Conservation (phyloP, 35 echinoderm and acorn worm genomes). For the Strongylocentrotus purpuratus region DNA sequence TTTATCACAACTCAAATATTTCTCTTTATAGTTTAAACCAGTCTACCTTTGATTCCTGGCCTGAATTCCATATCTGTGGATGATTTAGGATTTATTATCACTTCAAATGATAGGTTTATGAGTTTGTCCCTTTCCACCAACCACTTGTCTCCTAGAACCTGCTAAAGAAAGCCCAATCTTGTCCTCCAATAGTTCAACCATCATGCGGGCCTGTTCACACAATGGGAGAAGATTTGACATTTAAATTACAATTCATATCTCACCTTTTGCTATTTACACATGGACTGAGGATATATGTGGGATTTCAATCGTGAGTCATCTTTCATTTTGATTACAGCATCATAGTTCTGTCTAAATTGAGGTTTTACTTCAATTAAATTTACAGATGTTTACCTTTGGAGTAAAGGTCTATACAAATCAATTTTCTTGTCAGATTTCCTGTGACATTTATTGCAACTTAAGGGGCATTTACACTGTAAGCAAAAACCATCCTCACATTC, state of each 20-base stretch:
- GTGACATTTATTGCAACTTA: too few relatives aligned
- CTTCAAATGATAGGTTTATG: constrained; percentile 12
- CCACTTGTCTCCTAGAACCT: neutral
- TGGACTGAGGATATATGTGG: too few relatives aligned
- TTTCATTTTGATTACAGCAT: too few relatives aligned
- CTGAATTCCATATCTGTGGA: neutral
- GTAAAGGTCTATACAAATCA: too few relatives aligned
- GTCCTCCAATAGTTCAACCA: neutral
- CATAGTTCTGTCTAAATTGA: too few relatives aligned
- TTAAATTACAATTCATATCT: neutral
- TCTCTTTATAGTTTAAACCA: neutral
- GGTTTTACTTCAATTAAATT: too few relatives aligned
- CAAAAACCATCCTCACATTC: too few relatives aligned
- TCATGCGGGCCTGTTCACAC: neutral
- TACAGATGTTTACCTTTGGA: too few relatives aligned
- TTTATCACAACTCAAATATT: neutral
- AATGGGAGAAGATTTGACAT: neutral
- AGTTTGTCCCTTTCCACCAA: neutral
- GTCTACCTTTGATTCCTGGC: neutral
- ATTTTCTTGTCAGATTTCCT: too few relatives aligned
- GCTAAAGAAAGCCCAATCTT: neutral
- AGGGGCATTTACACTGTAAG: too few relatives aligned
- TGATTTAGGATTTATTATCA: constrained; percentile 14
- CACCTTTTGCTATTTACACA: too few relatives aligned
- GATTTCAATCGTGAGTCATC: too few relatives aligned